Base-by-base conservation (phyloP, 2,797 vertebrate species). In the Microcaecilia unicolor region DNA sequence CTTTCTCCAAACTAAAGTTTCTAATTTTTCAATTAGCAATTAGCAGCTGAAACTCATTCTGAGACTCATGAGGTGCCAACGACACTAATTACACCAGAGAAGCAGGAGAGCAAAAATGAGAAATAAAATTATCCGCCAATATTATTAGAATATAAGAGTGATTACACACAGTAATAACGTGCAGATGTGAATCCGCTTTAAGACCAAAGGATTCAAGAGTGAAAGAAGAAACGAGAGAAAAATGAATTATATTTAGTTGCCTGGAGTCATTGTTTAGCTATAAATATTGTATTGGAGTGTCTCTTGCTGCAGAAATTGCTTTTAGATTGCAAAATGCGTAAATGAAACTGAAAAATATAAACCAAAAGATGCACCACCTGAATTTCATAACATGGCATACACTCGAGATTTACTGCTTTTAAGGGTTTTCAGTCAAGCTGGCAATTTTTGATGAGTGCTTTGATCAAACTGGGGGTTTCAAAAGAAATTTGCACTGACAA, bases 21-120 rank as follows among this genome's bases (percentile, higher is more conserved):
- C 88, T 90, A 89, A 92, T 96, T 94, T 93, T 93, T 93, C 90
- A 93, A 92, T 95, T 95, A 92, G 84, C 86, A 89, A 90, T 90
- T 88, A 91, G 80, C 85, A 87, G 84, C 84, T 83, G 79, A 74
- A 84, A 83, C 79, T 86, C 70, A 79, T 84, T 84, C 76, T 80
- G 65, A 55, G 55, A 51, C 25, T 78, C 82, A 81, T 66, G 73
- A 84, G 77, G 81, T 83, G 84, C 78, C 80, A 83, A 74, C 78
- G 83, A 89, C 78, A 80, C 87, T 85, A 86, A 88, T 82, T 82
- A 84, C 78, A 74, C 63, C 66, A 64, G 69, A 78, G 70, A 71
- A 74, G 80, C 75, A 77, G 72, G 73, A 80, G 72, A 69, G 78
- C 73, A 75, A 74, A 70, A 70, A 80, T 66, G 74, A 79, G 82